Conservation (phyloP, 37 sponge, comb jelly and placozoan species). For the Crambe crambe region DNA sequence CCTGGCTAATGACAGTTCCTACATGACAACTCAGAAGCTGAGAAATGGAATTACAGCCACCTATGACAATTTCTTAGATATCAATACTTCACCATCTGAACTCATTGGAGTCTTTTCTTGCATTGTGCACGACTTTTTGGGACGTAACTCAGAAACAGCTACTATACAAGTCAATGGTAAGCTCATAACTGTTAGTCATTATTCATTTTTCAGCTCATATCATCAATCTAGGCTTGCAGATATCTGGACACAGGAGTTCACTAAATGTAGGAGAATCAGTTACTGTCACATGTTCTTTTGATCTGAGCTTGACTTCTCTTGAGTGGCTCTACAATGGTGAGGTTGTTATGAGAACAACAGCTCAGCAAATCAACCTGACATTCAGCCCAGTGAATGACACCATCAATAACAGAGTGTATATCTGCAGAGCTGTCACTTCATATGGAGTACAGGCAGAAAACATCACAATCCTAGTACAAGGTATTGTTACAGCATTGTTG, state of each 20-base stretch:
- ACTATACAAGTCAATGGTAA: constrained; percentile 12
- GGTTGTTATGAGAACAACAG: not conserved
- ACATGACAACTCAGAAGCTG: constrained; percentile 10
- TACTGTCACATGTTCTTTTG: constrained; percentile 8
- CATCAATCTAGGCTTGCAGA: not conserved
- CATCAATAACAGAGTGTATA: not conserved
- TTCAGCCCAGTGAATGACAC: constrained; percentile 7
- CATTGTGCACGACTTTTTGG: constrained; percentile 1
- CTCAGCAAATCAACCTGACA: not conserved
- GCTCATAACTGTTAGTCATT: not conserved
- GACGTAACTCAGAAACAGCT: constrained; percentile 5
- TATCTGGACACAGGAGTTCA: not conserved
- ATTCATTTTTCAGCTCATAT: not conserved
- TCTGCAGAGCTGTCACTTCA: not conserved
- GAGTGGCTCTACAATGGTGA: constrained; percentile 5
- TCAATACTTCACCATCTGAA: not conserved
- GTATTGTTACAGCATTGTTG: not conserved
- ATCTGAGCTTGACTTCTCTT: constrained; percentile 8
- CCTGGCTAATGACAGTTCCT: not conserved
- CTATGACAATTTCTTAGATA: constrained; percentile 1
- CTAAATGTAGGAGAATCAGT: not conserved
- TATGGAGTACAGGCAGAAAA: constrained; percentile 4
- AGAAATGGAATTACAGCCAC: constrained; percentile 7
- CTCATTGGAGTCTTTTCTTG: constrained; percentile 6
- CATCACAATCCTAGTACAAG: constrained; percentile 4